phyloP scores from a whole-genome alignment of 2,113 vertebrate species.

The Dicrurus megarhynchus region DNA sequence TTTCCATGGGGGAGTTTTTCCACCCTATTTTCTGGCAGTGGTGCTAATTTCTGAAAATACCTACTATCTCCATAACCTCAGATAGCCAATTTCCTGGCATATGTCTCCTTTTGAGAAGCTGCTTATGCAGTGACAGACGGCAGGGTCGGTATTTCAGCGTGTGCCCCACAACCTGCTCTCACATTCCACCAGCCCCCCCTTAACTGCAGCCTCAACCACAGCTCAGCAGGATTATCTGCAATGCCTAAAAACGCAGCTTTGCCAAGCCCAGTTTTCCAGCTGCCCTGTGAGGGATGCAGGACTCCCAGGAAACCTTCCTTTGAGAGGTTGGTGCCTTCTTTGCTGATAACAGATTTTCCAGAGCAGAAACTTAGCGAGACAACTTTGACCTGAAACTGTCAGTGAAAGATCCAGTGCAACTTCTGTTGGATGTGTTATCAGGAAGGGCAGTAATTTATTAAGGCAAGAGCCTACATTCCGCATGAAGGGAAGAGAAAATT shows the following conservation, averaged over 20 bases:
- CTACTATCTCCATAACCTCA: background rate
- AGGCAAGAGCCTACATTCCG: background rate
- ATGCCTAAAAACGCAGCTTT: background rate
- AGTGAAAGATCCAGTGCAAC: background rate
- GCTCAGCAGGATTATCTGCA: background rate
- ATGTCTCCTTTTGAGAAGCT: background rate
- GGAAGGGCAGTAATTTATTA: background rate
- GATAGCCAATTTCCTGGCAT: background rate
- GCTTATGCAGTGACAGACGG: background rate
- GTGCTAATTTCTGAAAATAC: background rate
- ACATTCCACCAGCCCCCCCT: background rate
- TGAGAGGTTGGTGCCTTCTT: background rate
- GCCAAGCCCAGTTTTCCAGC: background rate
- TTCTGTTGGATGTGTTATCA: background rate
- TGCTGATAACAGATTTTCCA: background rate
- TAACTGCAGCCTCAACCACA: background rate
- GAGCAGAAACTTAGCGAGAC: background rate
- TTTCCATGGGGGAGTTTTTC: background rate
- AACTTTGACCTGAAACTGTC: background rate
- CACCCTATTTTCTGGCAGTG: background rate
- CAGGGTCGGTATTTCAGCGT: background rate
- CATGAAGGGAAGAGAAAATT: background rate
- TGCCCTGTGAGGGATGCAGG: background rate
- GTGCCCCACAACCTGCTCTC: background rate
- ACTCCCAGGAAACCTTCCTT: background rate